Evolutionary conservation across 2,797 vertebrate genomes (phyloP).

Genomic region (Cynopterus sphinx): DNA sequence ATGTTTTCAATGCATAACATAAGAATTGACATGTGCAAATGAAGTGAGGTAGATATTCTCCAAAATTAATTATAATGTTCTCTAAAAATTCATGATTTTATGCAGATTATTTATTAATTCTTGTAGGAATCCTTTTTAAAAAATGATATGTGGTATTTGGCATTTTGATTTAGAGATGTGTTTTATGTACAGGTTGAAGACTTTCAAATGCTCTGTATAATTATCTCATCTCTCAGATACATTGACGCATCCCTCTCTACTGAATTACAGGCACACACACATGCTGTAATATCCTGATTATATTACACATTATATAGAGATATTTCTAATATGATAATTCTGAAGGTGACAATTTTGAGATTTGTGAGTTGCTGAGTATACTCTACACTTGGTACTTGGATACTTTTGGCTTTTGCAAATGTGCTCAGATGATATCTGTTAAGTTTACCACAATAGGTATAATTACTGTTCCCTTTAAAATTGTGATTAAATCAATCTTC

Average conservation of each 20-base stretch:
- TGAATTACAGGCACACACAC: fast-evolving
- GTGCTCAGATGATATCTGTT: neutral
- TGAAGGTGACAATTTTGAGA: constrained; percentile 16
- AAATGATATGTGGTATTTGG: fast-evolving
- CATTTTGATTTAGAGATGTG: neutral
- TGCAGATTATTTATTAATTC: neutral
- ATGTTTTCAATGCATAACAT: neutral
- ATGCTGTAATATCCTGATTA: neutral
- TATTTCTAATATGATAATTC: neutral
- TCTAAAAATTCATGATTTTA: neutral
- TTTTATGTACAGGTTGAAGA: neutral
- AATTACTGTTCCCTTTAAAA: constrained; percentile 44
- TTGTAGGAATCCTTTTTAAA: neutral
- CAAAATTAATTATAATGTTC: neutral
- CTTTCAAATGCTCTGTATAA: neutral
- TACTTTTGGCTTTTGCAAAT: neutral
- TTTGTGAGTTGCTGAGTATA: neutral
- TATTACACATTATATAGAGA: neutral
- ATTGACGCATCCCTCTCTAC: neutral
- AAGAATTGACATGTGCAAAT: constrained; percentile 19
- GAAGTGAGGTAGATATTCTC: constrained; percentile 29
- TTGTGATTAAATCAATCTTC: constrained; percentile 12
- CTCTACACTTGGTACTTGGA: neutral
- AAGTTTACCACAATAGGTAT: neutral
- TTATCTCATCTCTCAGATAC: neutral